Evolutionary conservation across 1,140 invertebrate genomes (phyloP).

Genomic region (Megalonaias nervosa): DNA sequence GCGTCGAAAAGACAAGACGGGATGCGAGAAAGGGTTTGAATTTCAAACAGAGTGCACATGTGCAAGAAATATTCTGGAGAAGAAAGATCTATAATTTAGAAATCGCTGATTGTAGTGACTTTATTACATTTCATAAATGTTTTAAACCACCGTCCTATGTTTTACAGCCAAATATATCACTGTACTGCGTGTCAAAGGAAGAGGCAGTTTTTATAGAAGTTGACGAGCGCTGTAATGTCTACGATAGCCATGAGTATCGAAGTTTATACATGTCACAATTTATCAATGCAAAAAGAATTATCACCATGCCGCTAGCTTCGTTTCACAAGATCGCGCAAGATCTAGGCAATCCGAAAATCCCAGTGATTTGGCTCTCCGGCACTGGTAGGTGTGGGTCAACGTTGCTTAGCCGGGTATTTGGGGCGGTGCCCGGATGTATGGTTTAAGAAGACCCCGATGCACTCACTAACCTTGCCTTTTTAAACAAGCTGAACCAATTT

Average conservation of each 20-base stretch:
- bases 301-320: constrained; percentile 61
- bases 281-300: constrained; percentile 53
- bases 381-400: constrained; percentile 62
- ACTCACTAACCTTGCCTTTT: constrained; percentile 55
- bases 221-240: constrained; percentile 24
- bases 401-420: constrained; percentile 59
- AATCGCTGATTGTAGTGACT: constrained; percentile 59
- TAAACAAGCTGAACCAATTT: constrained; percentile 47
- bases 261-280: constrained; percentile 55
- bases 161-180: constrained; percentile 59
- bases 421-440: constrained; percentile 54
- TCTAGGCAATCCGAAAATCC: constrained; percentile 56
- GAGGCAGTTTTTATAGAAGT: constrained; percentile 63
- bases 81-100: constrained; percentile 54
- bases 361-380: constrained; percentile 60
- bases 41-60: constrained; percentile 65
- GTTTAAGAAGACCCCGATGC: constrained; percentile 60
- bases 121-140: constrained; percentile 62
- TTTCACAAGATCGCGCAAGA: constrained; percentile 66
- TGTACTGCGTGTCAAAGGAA: constrained; percentile 60
- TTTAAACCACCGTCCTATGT: constrained; percentile 65
- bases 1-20: constrained; percentile 58
- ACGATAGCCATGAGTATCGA: constrained; percentile 20
- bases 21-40: constrained; percentile 60
- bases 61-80: constrained; percentile 62